These are phyloP conservation scores for Prorops nasuta DNA, from an alignment of 1,140 invertebrate genomes.

Conservation along the genomic window DNA sequence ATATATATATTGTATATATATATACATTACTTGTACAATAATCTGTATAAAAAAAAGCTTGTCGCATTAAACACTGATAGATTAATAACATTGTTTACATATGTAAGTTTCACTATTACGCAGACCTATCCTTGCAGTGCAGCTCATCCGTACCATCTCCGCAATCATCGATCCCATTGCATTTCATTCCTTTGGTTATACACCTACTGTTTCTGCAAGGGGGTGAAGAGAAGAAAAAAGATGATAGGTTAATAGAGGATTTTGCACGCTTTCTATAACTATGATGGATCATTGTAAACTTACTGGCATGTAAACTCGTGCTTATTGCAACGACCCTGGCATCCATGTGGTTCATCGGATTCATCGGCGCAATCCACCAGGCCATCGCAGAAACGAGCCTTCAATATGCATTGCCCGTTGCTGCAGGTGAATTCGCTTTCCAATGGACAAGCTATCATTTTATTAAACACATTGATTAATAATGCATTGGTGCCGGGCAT, in stretches of 20 bases:
- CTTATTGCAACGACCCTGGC: conserved; percentile 57
- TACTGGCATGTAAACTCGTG: conserved; percentile 60
- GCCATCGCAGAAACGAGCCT: conserved; percentile 65
- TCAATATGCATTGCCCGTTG: conserved; percentile 63
- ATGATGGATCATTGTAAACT: conserved; percentile 14
- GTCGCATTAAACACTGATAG: too few species aligned
- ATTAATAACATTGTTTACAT: too few species aligned
- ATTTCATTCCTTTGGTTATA: conserved; percentile 57
- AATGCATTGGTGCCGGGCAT: too few species aligned
- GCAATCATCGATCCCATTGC: conserved; percentile 71
- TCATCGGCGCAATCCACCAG: conserved; percentile 64
- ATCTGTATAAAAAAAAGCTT: too few species aligned
- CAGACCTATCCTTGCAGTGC: conserved; percentile 56
- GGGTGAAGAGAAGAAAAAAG: not conserved
- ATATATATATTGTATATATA: too few species aligned
- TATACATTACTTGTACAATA: conserved; percentile 27
- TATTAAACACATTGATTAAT: too few species aligned
- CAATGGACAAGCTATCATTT: conserved; percentile 53
- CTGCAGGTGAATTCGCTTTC: conserved; percentile 60
- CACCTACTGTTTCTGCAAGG: conserved; percentile 61
- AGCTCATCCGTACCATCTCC: conserved; percentile 68
- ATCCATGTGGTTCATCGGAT: conserved; percentile 68
- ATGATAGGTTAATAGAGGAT: not conserved
- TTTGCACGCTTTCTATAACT: too few species aligned
- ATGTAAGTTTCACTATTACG: too few species aligned